Evolutionary conservation across 2,888 invertebrate species (phyloP).

Genomic region (Mythimna loreyi): DNA sequence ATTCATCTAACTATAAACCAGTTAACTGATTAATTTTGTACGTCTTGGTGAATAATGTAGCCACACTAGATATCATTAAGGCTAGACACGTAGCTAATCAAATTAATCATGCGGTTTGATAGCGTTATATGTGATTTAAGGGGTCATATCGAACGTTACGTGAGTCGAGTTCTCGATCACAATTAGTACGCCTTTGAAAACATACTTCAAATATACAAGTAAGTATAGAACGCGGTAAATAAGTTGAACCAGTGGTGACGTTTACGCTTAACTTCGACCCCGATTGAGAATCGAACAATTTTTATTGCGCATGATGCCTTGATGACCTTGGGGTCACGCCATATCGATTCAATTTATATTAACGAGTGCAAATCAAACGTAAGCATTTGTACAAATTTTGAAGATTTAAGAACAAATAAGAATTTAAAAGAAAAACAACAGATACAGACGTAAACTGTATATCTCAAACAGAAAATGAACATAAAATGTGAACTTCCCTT

Average conservation of each 20-base stretch:
- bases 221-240: not conserved
- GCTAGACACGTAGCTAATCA: slow-evolving; percentile 75
- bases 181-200: slow-evolving; percentile 65
- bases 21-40: slow-evolving; percentile 64
- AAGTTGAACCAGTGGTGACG: too few relatives aligned
- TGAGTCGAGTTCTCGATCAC: slow-evolving; percentile 70
- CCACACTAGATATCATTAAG: slow-evolving; percentile 67
- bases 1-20: slow-evolving; percentile 52
- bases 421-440: slow-evolving; percentile 10
- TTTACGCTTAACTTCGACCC: too few relatives aligned
- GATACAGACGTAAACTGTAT: slow-evolving; percentile 28
- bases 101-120: slow-evolving; percentile 82
- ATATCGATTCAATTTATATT: too few relatives aligned
- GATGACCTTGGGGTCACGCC: too few relatives aligned
- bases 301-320: too few relatives aligned
- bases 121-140: slow-evolving; percentile 82
- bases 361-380: not conserved
- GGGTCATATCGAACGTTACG: slow-evolving; percentile 75
- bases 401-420: slow-evolving; percentile 12
- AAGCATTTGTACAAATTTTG: not conserved
- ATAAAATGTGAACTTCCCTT: slow-evolving; percentile 74
- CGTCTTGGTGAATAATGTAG: slow-evolving; percentile 62
- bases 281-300: too few relatives aligned
- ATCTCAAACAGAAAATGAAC: slow-evolving; percentile 70
- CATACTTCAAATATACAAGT: slow-evolving; percentile 29